Evolutionary conservation across 2,888 invertebrate species (phyloP), one percentile per base, ranked within the genome.

Genomic region (Atethmia centrago): DNA sequence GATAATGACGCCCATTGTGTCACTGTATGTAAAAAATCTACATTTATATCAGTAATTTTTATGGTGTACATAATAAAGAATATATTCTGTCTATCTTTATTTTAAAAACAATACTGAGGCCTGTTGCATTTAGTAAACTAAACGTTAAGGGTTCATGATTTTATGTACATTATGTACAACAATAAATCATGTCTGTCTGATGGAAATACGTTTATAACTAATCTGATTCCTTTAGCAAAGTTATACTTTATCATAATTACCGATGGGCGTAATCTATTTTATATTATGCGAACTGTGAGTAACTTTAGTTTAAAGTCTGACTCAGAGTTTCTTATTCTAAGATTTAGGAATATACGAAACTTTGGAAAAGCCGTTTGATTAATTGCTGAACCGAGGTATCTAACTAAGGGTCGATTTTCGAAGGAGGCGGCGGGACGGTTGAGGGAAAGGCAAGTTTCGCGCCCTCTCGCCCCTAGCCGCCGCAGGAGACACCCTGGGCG

Each of bases 181-280:
- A 75, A 75, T 81, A 79, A 78, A 78, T 77, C 68, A 78, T 62
- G 47, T 71, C 10, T 69, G 74, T 73, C 69, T 79, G 28, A 42
- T 61, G 56, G 51, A 51, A 70, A 68, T 71, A 69, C 51, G 19
- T 12, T 53, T 70, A 49, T 55, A 64, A 61, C 65, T 47, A 55
- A 84, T 65, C 62, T 71, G 36, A 69, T 74, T 68, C 4, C 51
- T 70, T 72, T 58, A 42, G 28, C 31, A 59, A 58, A 68, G 68
- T 42, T 56, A 16, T 19, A 28, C 28, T 72, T 53, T 51, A 68
- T 53, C 31, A n/a, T 42, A n/a, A 64, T 74, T 55, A 55, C 40
- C 28, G 12, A 53, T 47, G n/a, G 31, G 36, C 25, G 3, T 66
- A 36, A 51, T 56, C 67, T n/a, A 56, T 71, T 53, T 63, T 47